Evolutionary conservation across 2,888 invertebrate genomes (phyloP), one percentile per base, ranked within the genome.

Genomic region (Scelioninae gen. 1): DNA sequence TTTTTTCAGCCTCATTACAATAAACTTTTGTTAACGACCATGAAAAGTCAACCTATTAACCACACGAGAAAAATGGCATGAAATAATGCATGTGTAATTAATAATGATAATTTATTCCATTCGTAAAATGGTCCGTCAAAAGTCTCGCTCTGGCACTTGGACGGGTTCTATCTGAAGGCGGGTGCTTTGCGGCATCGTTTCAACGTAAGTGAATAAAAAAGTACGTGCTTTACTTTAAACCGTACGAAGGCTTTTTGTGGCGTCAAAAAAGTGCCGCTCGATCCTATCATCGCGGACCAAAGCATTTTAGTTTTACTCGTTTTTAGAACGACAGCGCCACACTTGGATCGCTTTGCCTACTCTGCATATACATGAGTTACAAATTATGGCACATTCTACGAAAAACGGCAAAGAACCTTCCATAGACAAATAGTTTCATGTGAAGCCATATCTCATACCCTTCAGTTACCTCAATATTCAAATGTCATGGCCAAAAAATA

Each of bases 121-220:
- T 53, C 58, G 58, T 40, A 55, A 74, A 55, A 55, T 47, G 60
- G 53, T 62, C 53, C 49, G 62, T 60, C 72, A 34, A 72, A 62
- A 49, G 53, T 71, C 51, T 49, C 40, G 31, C 49, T 13, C 38
- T 49, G 38, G 56, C 65, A 56, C 66, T 66, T 66, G 49, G 56
- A 32, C 29, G 66, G 75, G 45, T 63, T 62, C 75, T 68, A 40
- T 76, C 58, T 31, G 49, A 66, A 58, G 68, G 60, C 60, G 66
- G 23, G 51, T 45, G 49, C 66, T 68, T 68, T 60, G 68, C 60
- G 60, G 66, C 66, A 13, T 53, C 66, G 68, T 60, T 58, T 60
- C 31, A 60, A 38, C 58, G 29, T 76, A 68, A 76, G 76, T 76
- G 76, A 76, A 68, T 76, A 76, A 68, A 76, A 76, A 76, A 68